Base-by-base conservation (phyloP, 2,888 invertebrate genomes). In the Herminia tarsipennalis region DNA sequence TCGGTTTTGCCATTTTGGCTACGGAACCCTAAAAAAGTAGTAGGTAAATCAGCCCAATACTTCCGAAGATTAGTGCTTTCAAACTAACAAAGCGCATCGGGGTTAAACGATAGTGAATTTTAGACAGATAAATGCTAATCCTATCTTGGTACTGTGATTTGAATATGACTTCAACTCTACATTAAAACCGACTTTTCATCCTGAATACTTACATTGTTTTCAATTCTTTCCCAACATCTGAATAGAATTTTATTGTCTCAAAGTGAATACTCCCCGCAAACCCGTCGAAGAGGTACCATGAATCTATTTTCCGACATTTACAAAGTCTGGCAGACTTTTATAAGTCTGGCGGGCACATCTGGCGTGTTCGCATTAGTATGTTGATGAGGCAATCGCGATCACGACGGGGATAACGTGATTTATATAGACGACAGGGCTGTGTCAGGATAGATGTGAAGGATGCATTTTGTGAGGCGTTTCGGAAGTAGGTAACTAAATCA, bases 301-400 rank as follows among this genome's bases (percentile, higher is more conserved):
- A 48, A 62, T 66, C 49, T 56, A 61, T 67, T 70, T 63, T 61
- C 53, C 58, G 47, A 53, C 60, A 49, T 49, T 54, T 53, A 49
- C 66, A 37, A 60, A 63, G 76, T 73, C 73, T 75, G 71, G 41
- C 40, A 65, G 66, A 70, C 67, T 70, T 78, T 70, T 74, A 74
- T 76, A 77, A 78, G 78, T 72, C 74, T 70, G 71, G 74, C 52
- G 68, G 61, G 61, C 72, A 66, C 88, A 88, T 78, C 85, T 87
- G 90, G 78, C 73, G 76, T 66, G 42, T 66, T 45, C 81, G 73
- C 89, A 91, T 91, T 91, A 91, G 91, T 91, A 92, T 92, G 92
- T 86, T 90, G 90, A 92, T 92, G 91, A 91, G 89, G 83, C 88
- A 89, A 90, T 91, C 86, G 76, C 78, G 81, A 83, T 80, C 80